These are phyloP conservation scores for Tipula unca DNA, from an alignment of 2,888 invertebrate genomes.

Conservation along the genomic window DNA sequence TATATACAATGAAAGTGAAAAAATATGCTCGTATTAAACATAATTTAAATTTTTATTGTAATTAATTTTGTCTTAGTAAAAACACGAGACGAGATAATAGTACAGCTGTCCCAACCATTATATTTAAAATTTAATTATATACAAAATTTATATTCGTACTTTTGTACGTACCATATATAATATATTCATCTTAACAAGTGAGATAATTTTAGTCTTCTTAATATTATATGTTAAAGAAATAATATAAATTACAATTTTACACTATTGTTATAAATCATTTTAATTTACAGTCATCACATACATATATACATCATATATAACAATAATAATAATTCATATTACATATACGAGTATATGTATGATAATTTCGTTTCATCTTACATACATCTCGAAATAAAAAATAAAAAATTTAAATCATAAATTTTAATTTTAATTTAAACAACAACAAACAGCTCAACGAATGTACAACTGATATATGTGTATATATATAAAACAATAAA, in stretches of 20 bases:
- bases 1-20: neutral
- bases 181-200: neutral
- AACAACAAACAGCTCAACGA: neutral
- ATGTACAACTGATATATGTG: neutral
- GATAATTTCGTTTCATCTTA: conserved; percentile 2
- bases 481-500: neutral
- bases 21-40: neutral
- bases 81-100: neutral
- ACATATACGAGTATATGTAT: too few relatives aligned
- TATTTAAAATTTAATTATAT: neutral
- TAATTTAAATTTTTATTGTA: conserved; percentile 1
- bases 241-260: neutral
- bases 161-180: too few relatives aligned
- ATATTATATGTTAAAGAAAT: neutral
- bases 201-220: neutral
- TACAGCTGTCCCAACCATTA: neutral
- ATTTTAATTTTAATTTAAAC: neutral
- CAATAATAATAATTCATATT: conserved; percentile 14
- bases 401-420: neutral
- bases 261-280: conserved; percentile 14
- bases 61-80: neutral
- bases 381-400: neutral
- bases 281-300: conserved; percentile 9
- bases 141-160: neutral
- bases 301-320: too few relatives aligned